A percentile compares a stretch with the other conserved stretches of the same genome.
Conservation (phyloP, 2,797 vertebrate species). For the Chaenodraco wilsoni region DNA sequence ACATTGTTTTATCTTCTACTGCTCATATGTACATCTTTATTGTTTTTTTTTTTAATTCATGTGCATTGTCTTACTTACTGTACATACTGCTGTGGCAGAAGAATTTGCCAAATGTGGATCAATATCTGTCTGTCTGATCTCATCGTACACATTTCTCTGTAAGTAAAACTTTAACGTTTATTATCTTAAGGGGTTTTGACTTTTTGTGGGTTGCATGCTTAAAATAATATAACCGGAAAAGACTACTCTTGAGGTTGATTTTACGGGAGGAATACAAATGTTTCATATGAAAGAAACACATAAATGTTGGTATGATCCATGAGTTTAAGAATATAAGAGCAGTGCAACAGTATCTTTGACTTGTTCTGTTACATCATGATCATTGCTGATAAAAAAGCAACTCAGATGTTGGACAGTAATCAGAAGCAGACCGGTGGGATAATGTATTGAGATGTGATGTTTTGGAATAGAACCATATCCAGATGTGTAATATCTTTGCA, state of each 20-base stretch:
- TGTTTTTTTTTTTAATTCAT: too few relatives aligned
- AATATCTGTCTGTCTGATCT: too few relatives aligned
- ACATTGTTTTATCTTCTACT: too few relatives aligned
- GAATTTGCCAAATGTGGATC: too few relatives aligned
- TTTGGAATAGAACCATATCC: constrained; percentile 35
- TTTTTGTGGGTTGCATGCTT: constrained; percentile 1
- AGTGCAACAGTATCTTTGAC: background rate
- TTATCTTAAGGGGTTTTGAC: background rate
- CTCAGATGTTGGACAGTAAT: constrained; percentile 15
- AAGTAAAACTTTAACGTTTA: background rate
- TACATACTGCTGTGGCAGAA: too few relatives aligned
- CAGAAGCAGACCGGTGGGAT: constrained; percentile 28
- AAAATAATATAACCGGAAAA: background rate
- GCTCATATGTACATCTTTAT: background rate
- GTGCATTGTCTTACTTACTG: too few relatives aligned
- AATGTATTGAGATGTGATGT: constrained; percentile 22
- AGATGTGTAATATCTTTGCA: constrained; percentile 50
- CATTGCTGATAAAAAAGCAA: background rate
- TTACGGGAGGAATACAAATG: background rate
- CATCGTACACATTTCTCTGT: background rate
- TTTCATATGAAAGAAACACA: background rate
- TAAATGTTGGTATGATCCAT: too few relatives aligned
- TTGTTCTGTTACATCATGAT: constrained; percentile 4
- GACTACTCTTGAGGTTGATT: background rate
- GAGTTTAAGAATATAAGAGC: background rate